These are phyloP conservation scores for Pholis gunnellus DNA, from an alignment of 2,113 vertebrate species.

Conservation along the genomic window DNA sequence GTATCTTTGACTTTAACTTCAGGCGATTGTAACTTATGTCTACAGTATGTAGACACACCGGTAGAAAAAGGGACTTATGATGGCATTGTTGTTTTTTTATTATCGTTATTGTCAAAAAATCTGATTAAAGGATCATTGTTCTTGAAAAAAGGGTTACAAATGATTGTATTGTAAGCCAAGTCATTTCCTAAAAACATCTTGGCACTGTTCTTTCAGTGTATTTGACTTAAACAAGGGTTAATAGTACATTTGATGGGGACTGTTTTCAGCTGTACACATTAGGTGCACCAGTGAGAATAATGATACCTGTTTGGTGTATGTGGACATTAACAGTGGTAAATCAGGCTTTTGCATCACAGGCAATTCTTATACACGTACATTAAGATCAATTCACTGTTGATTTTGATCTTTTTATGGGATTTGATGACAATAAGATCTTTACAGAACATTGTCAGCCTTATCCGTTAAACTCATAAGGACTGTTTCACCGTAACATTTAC, in stretches of 20 bases:
- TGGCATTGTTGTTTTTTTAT: neutral
- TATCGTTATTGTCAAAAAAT: neutral
- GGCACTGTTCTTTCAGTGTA: neutral
- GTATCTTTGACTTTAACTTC: constrained; percentile 44
- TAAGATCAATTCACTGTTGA: neutral
- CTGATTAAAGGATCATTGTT: neutral
- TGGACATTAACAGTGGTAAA: neutral
- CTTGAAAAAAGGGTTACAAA: neutral
- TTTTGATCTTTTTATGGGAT: neutral
- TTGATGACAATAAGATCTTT: neutral
- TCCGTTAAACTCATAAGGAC: neutral
- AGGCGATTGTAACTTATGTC: constrained; percentile 19
- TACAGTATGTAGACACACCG: neutral
- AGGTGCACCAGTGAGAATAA: neutral
- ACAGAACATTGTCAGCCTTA: neutral
- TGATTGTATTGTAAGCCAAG: neutral
- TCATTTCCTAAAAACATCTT: neutral
- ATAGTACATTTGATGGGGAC: neutral
- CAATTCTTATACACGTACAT: neutral
- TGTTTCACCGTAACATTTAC: neutral
- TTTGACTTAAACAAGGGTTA: neutral
- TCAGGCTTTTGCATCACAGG: neutral
- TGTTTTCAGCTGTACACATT: neutral
- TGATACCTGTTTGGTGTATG: neutral
- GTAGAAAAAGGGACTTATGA: neutral